phyloP scores from a whole-genome alignment of 2,888 invertebrate genomes.

The Pheosia tremula region DNA sequence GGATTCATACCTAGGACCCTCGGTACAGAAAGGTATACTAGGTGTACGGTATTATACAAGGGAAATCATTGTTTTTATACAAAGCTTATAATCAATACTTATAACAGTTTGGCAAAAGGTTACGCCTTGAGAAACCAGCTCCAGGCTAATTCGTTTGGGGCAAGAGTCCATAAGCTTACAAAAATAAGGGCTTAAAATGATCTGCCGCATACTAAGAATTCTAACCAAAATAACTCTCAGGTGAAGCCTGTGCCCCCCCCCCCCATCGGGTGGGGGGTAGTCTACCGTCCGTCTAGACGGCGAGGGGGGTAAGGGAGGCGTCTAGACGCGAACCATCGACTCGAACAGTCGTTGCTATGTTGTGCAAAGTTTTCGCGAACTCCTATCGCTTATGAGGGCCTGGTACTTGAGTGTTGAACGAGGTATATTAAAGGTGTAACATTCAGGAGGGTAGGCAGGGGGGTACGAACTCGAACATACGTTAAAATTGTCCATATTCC shows the following conservation, averaged over 20 bases:
- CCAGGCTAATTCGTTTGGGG: too few relatives aligned
- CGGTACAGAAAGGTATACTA: too few relatives aligned
- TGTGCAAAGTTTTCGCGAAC: conserved; percentile 7
- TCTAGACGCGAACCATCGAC: conserved; percentile 11
- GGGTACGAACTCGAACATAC: background rate
- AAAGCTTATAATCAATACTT: too few relatives aligned
- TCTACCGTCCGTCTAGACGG: conserved; percentile 19
- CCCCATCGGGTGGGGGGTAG: conserved; percentile 6
- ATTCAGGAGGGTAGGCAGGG: background rate
- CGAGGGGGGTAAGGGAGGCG: conserved; percentile 5
- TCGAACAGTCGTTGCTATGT: background rate
- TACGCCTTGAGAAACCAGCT: too few relatives aligned
- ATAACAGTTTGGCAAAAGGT: too few relatives aligned
- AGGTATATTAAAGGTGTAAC: background rate
- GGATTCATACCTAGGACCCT: too few relatives aligned
- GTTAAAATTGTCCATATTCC: too few relatives aligned
- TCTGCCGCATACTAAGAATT: background rate
- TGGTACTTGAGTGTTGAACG: background rate
- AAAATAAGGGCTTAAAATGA: background rate
- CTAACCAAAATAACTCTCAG: conserved; percentile 5
- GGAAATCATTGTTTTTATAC: too few relatives aligned
- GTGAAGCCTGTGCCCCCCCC: conserved; percentile 4
- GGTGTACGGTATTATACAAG: too few relatives aligned
- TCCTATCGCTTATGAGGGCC: background rate
- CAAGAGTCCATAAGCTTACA: too few relatives aligned